Conservation (phyloP, 2,797 vertebrate species). For the Somateria mollissima region DNA sequence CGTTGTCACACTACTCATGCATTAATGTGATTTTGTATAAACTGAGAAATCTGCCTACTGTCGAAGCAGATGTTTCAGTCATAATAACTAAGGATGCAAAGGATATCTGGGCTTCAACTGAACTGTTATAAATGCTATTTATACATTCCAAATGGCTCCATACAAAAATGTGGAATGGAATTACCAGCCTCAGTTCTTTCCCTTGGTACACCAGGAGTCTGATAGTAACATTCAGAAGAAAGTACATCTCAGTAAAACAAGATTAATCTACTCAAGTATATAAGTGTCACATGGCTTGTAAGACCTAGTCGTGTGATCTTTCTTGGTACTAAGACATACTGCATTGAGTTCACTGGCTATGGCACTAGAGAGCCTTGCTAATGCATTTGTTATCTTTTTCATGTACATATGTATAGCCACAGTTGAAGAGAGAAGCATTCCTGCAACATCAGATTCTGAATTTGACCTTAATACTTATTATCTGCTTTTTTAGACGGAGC, state of each 20-base stretch:
- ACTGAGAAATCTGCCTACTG: neutral
- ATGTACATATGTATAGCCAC: neutral
- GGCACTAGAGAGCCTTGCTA: neutral
- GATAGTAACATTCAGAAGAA: neutral
- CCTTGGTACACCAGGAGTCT: neutral
- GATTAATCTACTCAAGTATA: neutral
- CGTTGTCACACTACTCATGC: neutral
- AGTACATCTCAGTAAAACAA: neutral
- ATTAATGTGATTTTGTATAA: neutral
- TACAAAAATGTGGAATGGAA: neutral
- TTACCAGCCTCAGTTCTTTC: neutral
- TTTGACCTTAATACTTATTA: neutral
- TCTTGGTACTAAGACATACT: neutral
- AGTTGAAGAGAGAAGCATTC: neutral
- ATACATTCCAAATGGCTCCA: neutral
- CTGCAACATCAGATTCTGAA: neutral
- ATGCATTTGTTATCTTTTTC: neutral
- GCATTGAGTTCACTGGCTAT: neutral
- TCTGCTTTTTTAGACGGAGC: conserved; percentile 76
- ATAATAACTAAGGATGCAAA: neutral
- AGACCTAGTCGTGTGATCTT: neutral
- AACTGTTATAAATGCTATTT: neutral
- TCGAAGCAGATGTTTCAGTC: neutral
- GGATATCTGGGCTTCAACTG: neutral
- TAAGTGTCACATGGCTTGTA: neutral